Conservation (phyloP, 1,140 invertebrate species). For the Macrobrachium nipponense region DNA sequence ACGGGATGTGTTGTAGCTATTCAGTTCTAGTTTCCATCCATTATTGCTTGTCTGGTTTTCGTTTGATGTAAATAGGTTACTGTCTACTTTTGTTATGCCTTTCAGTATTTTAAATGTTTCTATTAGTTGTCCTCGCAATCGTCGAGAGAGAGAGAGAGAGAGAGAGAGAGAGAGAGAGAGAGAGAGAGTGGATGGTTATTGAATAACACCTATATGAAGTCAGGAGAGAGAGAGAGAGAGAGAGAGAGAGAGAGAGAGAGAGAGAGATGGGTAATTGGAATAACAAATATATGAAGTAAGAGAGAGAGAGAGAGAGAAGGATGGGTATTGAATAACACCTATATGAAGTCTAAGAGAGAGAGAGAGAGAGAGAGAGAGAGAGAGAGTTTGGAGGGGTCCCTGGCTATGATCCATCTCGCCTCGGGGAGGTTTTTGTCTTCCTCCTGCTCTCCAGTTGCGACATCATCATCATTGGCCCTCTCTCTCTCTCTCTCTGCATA, state of each 20-base stretch:
- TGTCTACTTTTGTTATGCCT: too few relatives aligned
- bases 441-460: not conserved
- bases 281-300: too few relatives aligned
- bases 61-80: too few relatives aligned
- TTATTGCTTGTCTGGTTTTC: too few relatives aligned
- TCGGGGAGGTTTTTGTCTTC: not conserved
- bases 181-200: slow-evolving; percentile 11
- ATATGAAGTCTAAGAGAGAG: not conserved
- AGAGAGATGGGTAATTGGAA: not conserved
- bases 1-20: too few relatives aligned
- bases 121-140: too few relatives aligned
- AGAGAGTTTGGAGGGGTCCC: not conserved
- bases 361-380: slow-evolving; percentile 15
- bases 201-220: not conserved
- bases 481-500: too few relatives aligned
- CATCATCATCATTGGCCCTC: too few relatives aligned
- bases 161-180: slow-evolving; percentile 20
- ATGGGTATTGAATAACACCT: not conserved
- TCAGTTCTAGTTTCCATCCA: too few relatives aligned
- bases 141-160: slow-evolving; percentile 22
- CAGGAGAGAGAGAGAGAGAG: slow-evolving; percentile 17
- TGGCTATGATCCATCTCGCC: not conserved
- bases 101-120: too few relatives aligned
- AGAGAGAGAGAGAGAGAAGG: not conserved
- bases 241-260: not conserved